Evolutionary conservation across 2,888 invertebrate species (phyloP).

Genomic region (Caenorhabditis japonica): DNA sequence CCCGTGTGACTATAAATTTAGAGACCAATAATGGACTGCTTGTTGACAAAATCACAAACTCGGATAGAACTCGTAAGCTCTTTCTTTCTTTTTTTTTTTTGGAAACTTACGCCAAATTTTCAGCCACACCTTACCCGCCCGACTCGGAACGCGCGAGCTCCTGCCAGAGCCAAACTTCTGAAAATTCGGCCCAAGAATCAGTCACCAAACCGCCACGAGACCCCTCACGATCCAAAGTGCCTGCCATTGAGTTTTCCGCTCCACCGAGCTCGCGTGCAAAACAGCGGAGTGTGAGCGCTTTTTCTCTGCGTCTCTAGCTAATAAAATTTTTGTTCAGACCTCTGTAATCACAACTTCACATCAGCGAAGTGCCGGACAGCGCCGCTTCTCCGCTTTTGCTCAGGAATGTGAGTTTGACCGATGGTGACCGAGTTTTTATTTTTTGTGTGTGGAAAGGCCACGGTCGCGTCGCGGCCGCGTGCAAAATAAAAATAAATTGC

Average conservation of each 20-base stretch:
- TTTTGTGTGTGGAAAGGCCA: no score
- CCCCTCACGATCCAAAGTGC: conserved; percentile 5
- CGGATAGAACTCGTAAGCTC: conserved; percentile 32
- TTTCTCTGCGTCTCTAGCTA: conserved; percentile 25
- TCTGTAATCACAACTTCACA: conserved; percentile 29
- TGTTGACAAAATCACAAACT: conserved; percentile 27
- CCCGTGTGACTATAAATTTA: conserved; percentile 27
- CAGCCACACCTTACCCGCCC: conserved; percentile 44
- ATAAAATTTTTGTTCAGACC: conserved; percentile 30
- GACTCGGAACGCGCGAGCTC: conserved; percentile 24
- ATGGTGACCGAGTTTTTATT: conserved; percentile 19
- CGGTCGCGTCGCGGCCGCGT: conserved; percentile 12
- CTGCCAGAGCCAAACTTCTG: conserved; percentile 2
- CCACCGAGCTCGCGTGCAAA: conserved; percentile 2
- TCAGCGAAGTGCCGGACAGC: conserved; percentile 4
- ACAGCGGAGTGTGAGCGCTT: conserved; percentile 41
- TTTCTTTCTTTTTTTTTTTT: background rate
- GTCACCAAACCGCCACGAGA: conserved; percentile 12
- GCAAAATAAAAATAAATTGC: no score
- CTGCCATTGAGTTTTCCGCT: conserved; percentile 32
- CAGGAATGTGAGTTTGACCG: conserved; percentile 25
- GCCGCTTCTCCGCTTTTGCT: conserved; percentile 46
- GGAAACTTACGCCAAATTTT: conserved; percentile 5
- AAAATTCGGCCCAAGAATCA: conserved; percentile 19
- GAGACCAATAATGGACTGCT: conserved; percentile 5